Base-by-base conservation (phyloP, 2,888 invertebrate genomes). In the Pocota personata region DNA sequence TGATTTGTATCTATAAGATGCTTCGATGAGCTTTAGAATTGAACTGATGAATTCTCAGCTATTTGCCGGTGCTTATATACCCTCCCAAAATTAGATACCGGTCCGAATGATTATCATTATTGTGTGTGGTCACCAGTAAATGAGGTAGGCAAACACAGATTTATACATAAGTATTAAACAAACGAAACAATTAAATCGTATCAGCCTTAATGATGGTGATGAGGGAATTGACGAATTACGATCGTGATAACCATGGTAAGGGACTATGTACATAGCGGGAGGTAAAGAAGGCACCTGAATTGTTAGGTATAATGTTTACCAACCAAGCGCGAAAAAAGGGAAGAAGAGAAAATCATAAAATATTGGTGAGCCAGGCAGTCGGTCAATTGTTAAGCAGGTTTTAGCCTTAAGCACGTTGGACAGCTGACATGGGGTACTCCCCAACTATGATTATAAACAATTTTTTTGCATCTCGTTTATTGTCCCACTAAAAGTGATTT, bases 41-140 rank as follows among this genome's bases (percentile, higher is more conserved):
- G 67, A 73, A 83, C 83, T 83, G 79, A 79, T 83, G 83, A 62
- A 24, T 60, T 19, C 10, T 32, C 40, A 19, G 60, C 32, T 16
- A 7, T 7, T 10, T 7, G 19, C 12, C 37, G 52, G 43, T 60
- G 21, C 35, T 78, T 78, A 62, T 78, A 78, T 76, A 76, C 66
- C 16, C 57, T 16, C 43, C 12, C 27, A 60, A 62, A 55, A 10
- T 0, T 48, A 21, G 62, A 60, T 24, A 58, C 60, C 50, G 40
- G 35, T 50, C 43, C 19, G 30, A 21, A 14, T 37, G 52, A 8
- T 37, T 35, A 30, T 50, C 62, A 37, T 32, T 50, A 46, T 48
- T 19, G 14, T 50, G n/a, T 37, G 37, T 35, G 66, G 32, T 48
- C 60, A 21, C 8, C 16, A 48, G 7, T 10, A 21, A 48, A 48